Conservation (phyloP, 2,888 invertebrate species). For the Nephrotoma guestfalica region DNA sequence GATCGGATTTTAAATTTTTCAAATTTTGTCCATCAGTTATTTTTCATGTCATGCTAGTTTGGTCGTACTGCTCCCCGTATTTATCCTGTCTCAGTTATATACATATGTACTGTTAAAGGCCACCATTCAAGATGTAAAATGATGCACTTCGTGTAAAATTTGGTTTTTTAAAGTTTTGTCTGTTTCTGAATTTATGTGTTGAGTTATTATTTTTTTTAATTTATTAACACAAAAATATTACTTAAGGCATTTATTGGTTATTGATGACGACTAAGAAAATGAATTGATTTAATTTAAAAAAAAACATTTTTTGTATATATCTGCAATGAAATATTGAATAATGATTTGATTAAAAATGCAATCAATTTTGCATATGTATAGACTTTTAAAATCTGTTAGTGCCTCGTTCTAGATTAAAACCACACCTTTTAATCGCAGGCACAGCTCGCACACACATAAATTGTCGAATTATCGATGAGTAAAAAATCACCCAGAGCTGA, state of each 20-base stretch:
- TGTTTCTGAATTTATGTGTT: neutral
- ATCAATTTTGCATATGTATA: neutral
- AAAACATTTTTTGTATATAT: no score
- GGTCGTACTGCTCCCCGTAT: neutral
- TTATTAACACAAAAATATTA: neutral
- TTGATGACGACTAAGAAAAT: neutral
- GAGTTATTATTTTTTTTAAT: neutral
- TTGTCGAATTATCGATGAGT: neutral
- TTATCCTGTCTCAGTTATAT: neutral
- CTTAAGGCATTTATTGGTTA: neutral
- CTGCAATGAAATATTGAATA: neutral
- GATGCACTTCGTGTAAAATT: neutral
- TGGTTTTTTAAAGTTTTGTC: no score
- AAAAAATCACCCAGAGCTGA: neutral
- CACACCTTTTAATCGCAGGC: neutral
- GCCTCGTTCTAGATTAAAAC: neutral
- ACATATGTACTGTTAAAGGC: neutral
- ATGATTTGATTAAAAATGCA: neutral
- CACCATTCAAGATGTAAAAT: neutral
- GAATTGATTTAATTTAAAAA: neutral
- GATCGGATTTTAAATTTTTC: no score
- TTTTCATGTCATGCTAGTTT: neutral
- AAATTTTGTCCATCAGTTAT: neutral
- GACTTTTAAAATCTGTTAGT: neutral
- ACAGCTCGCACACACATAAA: neutral